Evolutionary conservation across 1,140 invertebrate species (phyloP), one percentile per base, ranked within the genome.

Genomic region (Drosophila equinoxialis): DNA sequence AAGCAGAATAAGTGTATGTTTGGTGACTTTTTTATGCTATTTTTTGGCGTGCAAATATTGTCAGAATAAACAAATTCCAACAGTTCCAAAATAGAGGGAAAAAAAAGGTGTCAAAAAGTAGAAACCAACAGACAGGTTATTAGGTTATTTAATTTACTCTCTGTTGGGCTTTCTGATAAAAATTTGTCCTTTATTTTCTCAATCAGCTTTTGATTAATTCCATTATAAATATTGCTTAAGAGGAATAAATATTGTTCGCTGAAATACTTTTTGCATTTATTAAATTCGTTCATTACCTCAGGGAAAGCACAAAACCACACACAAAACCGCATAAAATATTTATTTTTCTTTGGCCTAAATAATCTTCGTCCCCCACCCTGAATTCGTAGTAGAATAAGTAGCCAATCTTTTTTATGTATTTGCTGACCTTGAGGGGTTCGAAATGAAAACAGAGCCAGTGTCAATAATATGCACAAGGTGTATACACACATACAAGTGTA

Each of bases 341-440:
- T 45, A 57, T 66, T 72, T 8, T 8, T 72, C 67, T 65, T 76
- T 30, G 59, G 33, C 39, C 67, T 51, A 1, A 74, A 81, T 51
- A 51, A 51, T 10, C 45, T 51, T 72, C 23, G 63, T 62, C 37
- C 37, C 37, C 3, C 45, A 23, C 17, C 1, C 17, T 11, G 20
- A 71, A 48, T 66, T 35, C 61, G 73, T 66, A 39, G 66, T 51
- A 26, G 66, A 33, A 58, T 8, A 33, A 58, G 14, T 58, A 58
- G 33, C 33, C 55, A 51, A 51, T 51, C 20, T 51, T 58, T 58
- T 79, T 79, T 77, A 79, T 82, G 74, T 64, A 65, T 58, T 70
- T 33, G 26, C 65, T 86, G 82, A 86, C 83, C 83, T 86, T 86
- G 58, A 77, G 57, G 66, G 65, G 58, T 61, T 61, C 75, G 35